These are phyloP conservation scores for Micromussa lordhowensis DNA, from an alignment of 92 coral and sea anemone genomes.

Conservation along the genomic window DNA sequence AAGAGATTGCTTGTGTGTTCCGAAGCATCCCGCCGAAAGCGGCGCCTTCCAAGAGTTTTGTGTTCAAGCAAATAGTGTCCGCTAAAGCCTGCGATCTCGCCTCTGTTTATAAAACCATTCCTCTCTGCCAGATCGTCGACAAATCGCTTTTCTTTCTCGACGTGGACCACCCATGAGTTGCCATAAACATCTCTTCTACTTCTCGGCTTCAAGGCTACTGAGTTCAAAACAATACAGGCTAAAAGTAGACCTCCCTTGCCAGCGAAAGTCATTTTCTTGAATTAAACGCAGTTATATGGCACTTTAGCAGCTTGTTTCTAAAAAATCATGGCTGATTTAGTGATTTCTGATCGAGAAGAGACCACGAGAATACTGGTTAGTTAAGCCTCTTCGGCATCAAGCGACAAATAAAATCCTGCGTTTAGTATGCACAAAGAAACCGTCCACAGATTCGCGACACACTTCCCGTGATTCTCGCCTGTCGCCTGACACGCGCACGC, in stretches of 20 bases:
- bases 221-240: constrained; percentile 37
- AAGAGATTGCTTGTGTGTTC: constrained; percentile 75
- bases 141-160: constrained; percentile 81
- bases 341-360: constrained; percentile 17
- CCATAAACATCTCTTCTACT: constrained; percentile 60
- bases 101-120: constrained; percentile 85
- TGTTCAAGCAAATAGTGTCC: constrained; percentile 89
- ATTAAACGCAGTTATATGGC: neutral
- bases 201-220: constrained; percentile 31
- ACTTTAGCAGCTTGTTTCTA: neutral
- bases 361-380: neutral
- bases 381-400: constrained; percentile 27
- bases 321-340: constrained; percentile 17
- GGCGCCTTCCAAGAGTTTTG: constrained; percentile 63
- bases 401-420: neutral
- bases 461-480: constrained; percentile 44
- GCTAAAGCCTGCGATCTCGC: constrained; percentile 85
- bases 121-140: constrained; percentile 87
- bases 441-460: constrained; percentile 7
- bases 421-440: constrained; percentile 39
- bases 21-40: constrained; percentile 78
- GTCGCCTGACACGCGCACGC: constrained; percentile 33
- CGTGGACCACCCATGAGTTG: constrained; percentile 95
- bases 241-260: constrained; percentile 31
- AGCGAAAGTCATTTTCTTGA: constrained; percentile 24